phyloP scores from a whole-genome alignment of 2,888 invertebrate species.

The Chrysotoxum bicinctum region DNA sequence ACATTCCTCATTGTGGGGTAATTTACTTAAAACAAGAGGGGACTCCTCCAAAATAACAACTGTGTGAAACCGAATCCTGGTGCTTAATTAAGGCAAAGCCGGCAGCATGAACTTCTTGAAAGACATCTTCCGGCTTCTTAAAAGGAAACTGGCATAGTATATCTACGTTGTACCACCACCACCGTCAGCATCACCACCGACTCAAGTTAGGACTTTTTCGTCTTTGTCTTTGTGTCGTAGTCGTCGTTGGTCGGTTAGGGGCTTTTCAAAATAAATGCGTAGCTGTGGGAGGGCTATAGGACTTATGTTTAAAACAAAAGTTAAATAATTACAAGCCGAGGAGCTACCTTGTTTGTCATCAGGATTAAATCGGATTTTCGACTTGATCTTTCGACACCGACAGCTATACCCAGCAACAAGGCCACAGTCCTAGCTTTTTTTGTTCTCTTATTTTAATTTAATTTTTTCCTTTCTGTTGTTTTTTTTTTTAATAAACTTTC shows the following conservation, averaged over 20 bases:
- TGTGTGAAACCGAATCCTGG: slow-evolving; percentile 68
- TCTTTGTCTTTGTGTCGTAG: not conserved
- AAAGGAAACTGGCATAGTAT: slow-evolving; percentile 27
- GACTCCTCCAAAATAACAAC: slow-evolving; percentile 28
- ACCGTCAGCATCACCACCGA: not conserved
- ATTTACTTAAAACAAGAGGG: slow-evolving; percentile 67
- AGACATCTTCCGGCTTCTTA: slow-evolving; percentile 42
- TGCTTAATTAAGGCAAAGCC: slow-evolving; percentile 66
- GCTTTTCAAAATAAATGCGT: slow-evolving; percentile 29
- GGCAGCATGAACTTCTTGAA: slow-evolving; percentile 39
- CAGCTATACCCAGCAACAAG: not conserved
- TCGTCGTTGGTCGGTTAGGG: slow-evolving; percentile 11
- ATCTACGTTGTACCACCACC: not conserved
- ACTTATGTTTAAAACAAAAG: slow-evolving; percentile 46
- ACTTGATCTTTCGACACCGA: slow-evolving; percentile 59
- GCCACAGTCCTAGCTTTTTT: not conserved
- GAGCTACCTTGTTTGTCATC: slow-evolving; percentile 50
- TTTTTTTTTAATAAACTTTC: slow-evolving; percentile 10
- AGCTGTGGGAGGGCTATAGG: slow-evolving; percentile 33
- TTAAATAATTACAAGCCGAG: slow-evolving; percentile 50
- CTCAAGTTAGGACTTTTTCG: not conserved
- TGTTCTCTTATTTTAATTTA: slow-evolving; percentile 34
- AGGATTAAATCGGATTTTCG: slow-evolving; percentile 65
- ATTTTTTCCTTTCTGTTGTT: not conserved
- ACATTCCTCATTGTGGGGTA: slow-evolving; percentile 63